phyloP scores from a whole-genome alignment of 2,888 invertebrate genomes.

The Hermaeophaga mercurialis region DNA sequence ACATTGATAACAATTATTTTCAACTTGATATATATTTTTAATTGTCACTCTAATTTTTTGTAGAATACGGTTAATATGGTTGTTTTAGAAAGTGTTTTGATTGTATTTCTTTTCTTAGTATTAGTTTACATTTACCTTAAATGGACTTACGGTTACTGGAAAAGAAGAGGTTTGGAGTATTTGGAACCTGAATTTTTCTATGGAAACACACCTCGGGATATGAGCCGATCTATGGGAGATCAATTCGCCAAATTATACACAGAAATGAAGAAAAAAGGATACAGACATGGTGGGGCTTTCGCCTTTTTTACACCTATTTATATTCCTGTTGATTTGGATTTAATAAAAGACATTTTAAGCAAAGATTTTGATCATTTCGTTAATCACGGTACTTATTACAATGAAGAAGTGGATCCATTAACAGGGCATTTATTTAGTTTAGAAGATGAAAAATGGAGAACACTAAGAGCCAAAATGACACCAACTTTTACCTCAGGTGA shows the following conservation, averaged over 20 bases:
- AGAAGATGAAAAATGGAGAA: conserved; percentile 55
- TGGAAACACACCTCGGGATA: conserved; percentile 20
- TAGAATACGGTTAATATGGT: no score
- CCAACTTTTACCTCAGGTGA: conserved; percentile 39
- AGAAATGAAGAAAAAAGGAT: conserved; percentile 33
- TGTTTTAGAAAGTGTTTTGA: no score
- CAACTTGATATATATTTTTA: no score
- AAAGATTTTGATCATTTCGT: conserved; percentile 52
- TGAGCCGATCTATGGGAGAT: conserved; percentile 5
- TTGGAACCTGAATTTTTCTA: conserved; percentile 28
- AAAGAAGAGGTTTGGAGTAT: conserved; percentile 40
- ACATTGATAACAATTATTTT: no score
- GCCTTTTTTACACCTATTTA: conserved; percentile 43
- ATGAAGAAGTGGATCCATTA: conserved; percentile 48
- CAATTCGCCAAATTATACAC: conserved; percentile 27
- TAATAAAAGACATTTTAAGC: conserved; percentile 49
- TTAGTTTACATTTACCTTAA: conserved; percentile 31
- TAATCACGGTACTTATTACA: conserved; percentile 47
- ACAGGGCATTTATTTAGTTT: conserved; percentile 43
- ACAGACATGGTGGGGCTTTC: conserved; percentile 42
- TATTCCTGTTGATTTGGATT: conserved; percentile 47
- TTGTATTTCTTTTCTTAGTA: conserved; percentile 6
- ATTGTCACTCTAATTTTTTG: no score
- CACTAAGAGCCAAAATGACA: conserved; percentile 53
- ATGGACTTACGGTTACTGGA: conserved; percentile 45